phyloP scores from a whole-genome alignment of 2,113 vertebrate genomes.

The Rattus rattus region DNA sequence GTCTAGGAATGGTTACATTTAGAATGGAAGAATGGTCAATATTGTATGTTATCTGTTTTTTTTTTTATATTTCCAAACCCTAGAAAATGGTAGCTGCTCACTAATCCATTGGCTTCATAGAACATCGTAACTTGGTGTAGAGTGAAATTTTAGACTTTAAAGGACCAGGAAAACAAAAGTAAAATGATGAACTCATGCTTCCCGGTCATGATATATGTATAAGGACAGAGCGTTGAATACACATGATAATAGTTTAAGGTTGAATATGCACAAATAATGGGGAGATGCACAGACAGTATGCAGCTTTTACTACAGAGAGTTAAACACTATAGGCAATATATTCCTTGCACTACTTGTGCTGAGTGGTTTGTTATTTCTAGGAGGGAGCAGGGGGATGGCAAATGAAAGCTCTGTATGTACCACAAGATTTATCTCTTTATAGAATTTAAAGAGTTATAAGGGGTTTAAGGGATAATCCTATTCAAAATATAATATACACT shows the following conservation, averaged over 20 bases:
- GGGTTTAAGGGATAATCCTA: conserved; percentile 60
- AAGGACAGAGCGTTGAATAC: background rate
- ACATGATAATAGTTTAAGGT: background rate
- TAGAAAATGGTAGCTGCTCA: background rate
- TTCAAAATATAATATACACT: conserved; percentile 51
- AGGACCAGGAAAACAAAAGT: background rate
- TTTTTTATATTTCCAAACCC: background rate
- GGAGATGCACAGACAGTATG: background rate
- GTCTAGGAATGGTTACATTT: background rate
- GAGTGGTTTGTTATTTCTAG: conserved; percentile 19
- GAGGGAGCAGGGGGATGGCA: background rate
- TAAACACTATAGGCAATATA: conserved; percentile 16
- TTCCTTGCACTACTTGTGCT: background rate
- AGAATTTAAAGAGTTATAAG: conserved; percentile 59
- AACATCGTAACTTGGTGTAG: background rate
- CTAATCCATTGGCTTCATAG: background rate
- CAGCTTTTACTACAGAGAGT: background rate
- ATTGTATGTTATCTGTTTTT: background rate
- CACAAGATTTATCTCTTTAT: conserved; percentile 20
- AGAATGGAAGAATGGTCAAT: background rate
- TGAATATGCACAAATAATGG: background rate
- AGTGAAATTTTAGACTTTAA: background rate
- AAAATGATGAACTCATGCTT: background rate
- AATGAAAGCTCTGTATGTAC: background rate
- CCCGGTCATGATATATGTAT: background rate